Conservation (phyloP, 2,888 invertebrate genomes). For the Liopterus haemorrhoidalis region DNA sequence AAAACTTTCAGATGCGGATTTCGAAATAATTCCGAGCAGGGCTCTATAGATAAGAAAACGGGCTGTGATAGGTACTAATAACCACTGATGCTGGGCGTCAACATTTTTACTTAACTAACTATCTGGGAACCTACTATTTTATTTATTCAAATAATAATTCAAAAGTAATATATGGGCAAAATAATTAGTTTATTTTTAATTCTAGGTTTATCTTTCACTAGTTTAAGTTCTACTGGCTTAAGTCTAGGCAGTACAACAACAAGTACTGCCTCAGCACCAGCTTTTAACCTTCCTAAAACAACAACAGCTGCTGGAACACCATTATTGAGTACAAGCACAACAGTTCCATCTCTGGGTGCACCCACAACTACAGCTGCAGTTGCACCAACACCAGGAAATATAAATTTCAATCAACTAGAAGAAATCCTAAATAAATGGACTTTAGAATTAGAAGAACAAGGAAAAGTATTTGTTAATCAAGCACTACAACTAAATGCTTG, state of each 20-base stretch:
- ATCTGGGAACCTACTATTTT: no score
- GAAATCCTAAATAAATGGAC: constrained; percentile 94
- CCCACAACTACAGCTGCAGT: constrained; percentile 40
- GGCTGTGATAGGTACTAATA: no score
- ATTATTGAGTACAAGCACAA: constrained; percentile 30
- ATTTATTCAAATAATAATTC: no score
- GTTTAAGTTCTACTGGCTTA: constrained; percentile 13
- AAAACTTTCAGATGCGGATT: no score
- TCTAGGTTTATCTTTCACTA: constrained; percentile 11
- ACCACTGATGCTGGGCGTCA: no score
- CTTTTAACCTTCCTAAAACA: constrained; percentile 32
- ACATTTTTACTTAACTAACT: no score
- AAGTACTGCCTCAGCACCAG: constrained; percentile 33
- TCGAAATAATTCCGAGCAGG: no score
- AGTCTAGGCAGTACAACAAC: constrained; percentile 24
- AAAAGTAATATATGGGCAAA: constrained; percentile 2
- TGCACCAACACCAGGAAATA: constrained; percentile 47
- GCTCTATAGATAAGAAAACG: no score
- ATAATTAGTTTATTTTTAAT: constrained; percentile 2
- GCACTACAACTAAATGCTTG: constrained; percentile 94
- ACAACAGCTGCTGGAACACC: constrained; percentile 26
- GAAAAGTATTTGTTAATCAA: constrained; percentile 86
- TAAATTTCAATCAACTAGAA: constrained; percentile 81
- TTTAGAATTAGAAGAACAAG: constrained; percentile 84
- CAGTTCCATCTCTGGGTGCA: constrained; percentile 31